Evolutionary conservation across 2,113 vertebrate species (phyloP), one percentile per base, ranked within the genome.

Genomic region (Rhinoderma darwinii): DNA sequence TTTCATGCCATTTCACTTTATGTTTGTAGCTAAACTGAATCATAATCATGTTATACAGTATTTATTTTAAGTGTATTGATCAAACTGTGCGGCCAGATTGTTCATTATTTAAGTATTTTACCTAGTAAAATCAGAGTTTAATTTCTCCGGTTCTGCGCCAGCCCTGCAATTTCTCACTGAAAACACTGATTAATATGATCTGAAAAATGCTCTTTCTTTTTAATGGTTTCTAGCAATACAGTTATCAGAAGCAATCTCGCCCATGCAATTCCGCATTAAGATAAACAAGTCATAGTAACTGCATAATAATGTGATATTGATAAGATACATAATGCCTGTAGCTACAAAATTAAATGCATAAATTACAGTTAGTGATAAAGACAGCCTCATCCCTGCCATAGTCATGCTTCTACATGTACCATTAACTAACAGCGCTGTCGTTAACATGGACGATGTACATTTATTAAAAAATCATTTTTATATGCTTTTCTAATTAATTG

Each of bases 301-400:
- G 70, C 68, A 63, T 87, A 87, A 86, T 81, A 86, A 82, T 86
- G 66, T 30, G 20, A 86, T 86, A 82, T 73, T 86, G 78, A 86
- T 86, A 86, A 74, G 85, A 81, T 80, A 72, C 76, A 86, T 59
- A 86, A 82, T 39, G 68, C 76, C 43, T 12, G 79, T 54, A 56
- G 68, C 78, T 82, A 82, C 78, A 81, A 87, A 87, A 87, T 87
- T 75, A 87, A 87, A 87, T 61, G 51, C 68, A 87, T 87, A 87
- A 82, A 87, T 87, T 82, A 82, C 70, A 82, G 81, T 75, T 82
- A 75, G 50, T 63, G 68, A 82, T 87, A 79, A 75, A 75, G 77
- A 74, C 85, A 73, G 20, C 27, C 35, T 75, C 37, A 75, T 87
- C 75, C 59, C 86, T 82, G 51, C 54, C 35, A 59, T 15, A 59